Evolutionary conservation across 2,113 vertebrate genomes (phyloP).

Genomic region (Upupa epops): DNA sequence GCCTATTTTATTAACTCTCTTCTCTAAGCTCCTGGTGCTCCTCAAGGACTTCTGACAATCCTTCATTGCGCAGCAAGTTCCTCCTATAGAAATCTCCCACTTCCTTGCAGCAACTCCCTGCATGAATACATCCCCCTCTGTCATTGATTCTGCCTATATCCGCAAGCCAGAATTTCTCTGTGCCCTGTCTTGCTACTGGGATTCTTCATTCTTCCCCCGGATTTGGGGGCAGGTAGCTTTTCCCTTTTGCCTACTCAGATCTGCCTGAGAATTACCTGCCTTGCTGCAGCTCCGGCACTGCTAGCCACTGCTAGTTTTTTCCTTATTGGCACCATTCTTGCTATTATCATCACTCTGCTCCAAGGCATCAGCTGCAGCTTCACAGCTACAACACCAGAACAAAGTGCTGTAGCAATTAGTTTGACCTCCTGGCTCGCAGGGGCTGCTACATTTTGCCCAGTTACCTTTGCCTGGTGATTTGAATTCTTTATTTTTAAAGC

Average conservation of each 20-base stretch:
- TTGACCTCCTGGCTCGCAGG: not conserved
- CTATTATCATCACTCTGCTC: not conserved
- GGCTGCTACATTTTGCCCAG: not conserved
- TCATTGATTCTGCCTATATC: not conserved
- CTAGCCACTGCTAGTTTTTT: not conserved
- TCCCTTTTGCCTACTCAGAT: not conserved
- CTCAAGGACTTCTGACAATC: not conserved
- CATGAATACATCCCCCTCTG: not conserved
- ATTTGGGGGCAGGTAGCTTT: not conserved
- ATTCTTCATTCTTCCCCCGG: not conserved
- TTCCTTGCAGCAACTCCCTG: not conserved
- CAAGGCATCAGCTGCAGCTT: not conserved
- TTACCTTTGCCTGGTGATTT: not conserved
- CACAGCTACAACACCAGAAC: not conserved
- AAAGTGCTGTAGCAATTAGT: not conserved
- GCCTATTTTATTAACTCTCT: not conserved
- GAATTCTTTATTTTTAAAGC: slow-evolving; percentile 19
- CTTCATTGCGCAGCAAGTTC: not conserved
- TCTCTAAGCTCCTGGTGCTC: not conserved
- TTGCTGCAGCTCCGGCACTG: not conserved
- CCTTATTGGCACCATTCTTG: not conserved
- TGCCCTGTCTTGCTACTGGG: not conserved
- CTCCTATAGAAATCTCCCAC: not conserved
- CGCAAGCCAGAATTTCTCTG: not conserved
- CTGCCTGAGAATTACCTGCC: not conserved